phyloP scores from a whole-genome alignment of 2,888 invertebrate species.

The Drosophila acutilabella region DNA sequence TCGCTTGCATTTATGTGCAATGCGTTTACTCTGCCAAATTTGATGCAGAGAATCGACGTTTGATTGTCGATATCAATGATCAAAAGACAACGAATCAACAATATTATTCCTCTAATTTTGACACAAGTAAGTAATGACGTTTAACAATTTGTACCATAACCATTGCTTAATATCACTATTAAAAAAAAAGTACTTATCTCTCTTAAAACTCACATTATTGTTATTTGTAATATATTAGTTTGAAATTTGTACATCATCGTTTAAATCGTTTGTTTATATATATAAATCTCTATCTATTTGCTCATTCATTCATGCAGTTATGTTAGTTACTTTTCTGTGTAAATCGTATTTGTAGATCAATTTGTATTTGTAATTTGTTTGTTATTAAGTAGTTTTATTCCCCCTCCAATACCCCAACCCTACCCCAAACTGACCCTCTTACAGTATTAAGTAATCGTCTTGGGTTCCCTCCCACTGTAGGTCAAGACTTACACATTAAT shows the following conservation, averaged over 20 bases:
- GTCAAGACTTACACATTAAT: slow-evolving; percentile 65
- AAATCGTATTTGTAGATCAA: slow-evolving; percentile 49
- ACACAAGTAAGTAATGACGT: slow-evolving; percentile 88
- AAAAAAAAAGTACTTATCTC: slow-evolving; percentile 28
- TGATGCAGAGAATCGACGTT: slow-evolving; percentile 86
- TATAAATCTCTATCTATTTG: slow-evolving; percentile 41
- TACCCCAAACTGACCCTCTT: background rate
- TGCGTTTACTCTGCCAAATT: slow-evolving; percentile 82
- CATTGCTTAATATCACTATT: slow-evolving; percentile 48
- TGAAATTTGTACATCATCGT: slow-evolving; percentile 50
- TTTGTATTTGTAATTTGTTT: slow-evolving; percentile 61
- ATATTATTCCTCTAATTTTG: slow-evolving; percentile 91
- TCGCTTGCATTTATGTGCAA: slow-evolving; percentile 85
- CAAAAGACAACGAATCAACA: slow-evolving; percentile 90
- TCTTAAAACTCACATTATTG: slow-evolving; percentile 29
- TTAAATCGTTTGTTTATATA: slow-evolving; percentile 40
- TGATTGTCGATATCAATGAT: slow-evolving; percentile 90
- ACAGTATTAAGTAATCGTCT: slow-evolving; percentile 44
- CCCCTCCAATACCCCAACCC: background rate
- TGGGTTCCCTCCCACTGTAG: slow-evolving; percentile 39
- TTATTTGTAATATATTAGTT: slow-evolving; percentile 64
- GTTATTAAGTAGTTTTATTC: slow-evolving; percentile 54
- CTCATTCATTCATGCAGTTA: slow-evolving; percentile 60
- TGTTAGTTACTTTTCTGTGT: slow-evolving; percentile 41
- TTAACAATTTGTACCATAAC: slow-evolving; percentile 49